Evolutionary conservation across 2,888 invertebrate species (phyloP), one percentile per base, ranked within the genome.

Genomic region (Agapostemon virescens): DNA sequence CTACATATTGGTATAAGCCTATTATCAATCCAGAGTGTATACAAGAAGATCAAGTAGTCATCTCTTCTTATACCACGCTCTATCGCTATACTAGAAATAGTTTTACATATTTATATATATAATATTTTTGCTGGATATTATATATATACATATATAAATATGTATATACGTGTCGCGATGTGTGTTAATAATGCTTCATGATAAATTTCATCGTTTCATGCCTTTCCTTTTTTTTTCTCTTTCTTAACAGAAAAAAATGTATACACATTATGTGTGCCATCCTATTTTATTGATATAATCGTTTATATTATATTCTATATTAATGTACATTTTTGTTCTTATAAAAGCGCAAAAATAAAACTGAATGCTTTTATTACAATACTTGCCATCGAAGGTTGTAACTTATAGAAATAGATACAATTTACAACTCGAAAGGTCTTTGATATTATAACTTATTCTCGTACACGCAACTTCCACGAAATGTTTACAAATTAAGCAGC

Each of bases 311-410:
- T 90, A 90, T 78, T 88, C 91, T 91, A 92, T 88, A 86, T 92
- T 92, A 91, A 91, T 92, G 92, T 92, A 92, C 92, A 92, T 88
- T 91, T 90, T 89, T 89, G 82, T 90, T 90, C 83, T 89, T 89
- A 87, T 88, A 88, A 90, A 90, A 91, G 90, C 90, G 89, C 89
- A 89, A 90, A 91, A 91, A 90, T 90, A 91, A 91, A 89, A 91
- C 85, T 87, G 89, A 86, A 89, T 89, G 87, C 89, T 87, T 87
- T 90, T 89, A 88, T 90, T 90, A 90, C 88, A 90, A 85, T 87
- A 85, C 85, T 85, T 84, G 87, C 80, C 79, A 82, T 76, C 82
- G 81, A 78, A 84, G 84, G 84, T 87, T 88, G 88, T 88, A 87
- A 91, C 90, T 91, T 92, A 90, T 90, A 81, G 78, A 85, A 87